Base-by-base conservation (phyloP, 2,888 invertebrate species). In the Serrognathus titanus region DNA sequence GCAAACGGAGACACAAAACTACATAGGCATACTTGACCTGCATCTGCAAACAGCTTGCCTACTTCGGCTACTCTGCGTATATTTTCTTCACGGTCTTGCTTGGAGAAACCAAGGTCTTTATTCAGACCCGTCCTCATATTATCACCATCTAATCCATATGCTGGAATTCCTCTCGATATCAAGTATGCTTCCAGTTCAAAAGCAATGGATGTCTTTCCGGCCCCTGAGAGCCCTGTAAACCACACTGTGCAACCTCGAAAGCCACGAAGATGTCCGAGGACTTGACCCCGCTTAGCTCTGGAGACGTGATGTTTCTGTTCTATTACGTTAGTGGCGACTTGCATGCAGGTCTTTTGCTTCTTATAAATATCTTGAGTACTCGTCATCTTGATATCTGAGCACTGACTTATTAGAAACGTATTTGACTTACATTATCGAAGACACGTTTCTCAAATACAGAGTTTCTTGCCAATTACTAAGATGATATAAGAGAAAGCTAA, bases 1-100 rank as follows among this genome's bases (percentile, higher is more conserved):
- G 89, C 84, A 76, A 94, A 98, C 0, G 99, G 99, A 11, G 97
- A 97, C 0, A 99, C 98, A 77, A 99, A 99, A 76, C 96, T 95
- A 77, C 97, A 97, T 40, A 99, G 83, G 62, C 94, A 90, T 11
- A 99, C 89, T 51, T 97, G 94, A 0, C 99, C 98, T 61, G 95
- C 94, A 78, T 99, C 99, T 0, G 99, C 97, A 77, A 99, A 97
- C 10, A 99, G 80, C 77, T 94, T 97, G 8, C 97, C 94, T 0
- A 99, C 97, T 78, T 99, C 98, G 0, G 97, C 94, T 1, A 98
- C 97, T 63, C 99, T 82, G 13, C 99, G 82, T 68, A 99, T 98
- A 75, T 99, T 99, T 78, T 99, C 99, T 72, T 95, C 94, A 0
- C 99, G 84, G 71, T 98, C 98, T 67, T 93, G 89, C 57, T 92